These are phyloP conservation scores for Mya arenaria DNA, from an alignment of 1,140 invertebrate genomes.

Conservation along the genomic window DNA sequence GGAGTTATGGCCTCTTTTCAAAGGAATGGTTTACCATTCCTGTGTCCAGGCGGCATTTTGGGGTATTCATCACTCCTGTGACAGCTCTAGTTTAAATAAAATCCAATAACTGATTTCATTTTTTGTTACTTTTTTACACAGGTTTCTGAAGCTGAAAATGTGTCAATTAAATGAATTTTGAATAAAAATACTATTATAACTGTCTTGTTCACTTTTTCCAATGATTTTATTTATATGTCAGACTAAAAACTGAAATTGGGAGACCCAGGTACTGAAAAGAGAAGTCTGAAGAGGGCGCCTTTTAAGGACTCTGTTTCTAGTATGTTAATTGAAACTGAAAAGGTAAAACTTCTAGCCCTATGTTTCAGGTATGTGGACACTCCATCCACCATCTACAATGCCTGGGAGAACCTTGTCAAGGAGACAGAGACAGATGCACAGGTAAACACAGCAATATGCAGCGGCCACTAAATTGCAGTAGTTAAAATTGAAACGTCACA, in stretches of 20 bases:
- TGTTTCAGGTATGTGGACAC: conserved; percentile 87
- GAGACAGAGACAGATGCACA: conserved; percentile 96
- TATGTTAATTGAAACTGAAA: background rate
- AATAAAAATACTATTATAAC: background rate
- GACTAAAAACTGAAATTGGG: too few species aligned
- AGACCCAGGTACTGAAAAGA: too few species aligned
- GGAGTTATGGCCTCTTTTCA: too few species aligned
- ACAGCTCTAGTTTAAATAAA: too few species aligned
- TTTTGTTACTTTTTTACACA: too few species aligned
- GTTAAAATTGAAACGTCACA: too few species aligned
- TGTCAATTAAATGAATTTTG: too few species aligned
- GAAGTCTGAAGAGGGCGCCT: background rate
- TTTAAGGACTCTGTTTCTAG: background rate
- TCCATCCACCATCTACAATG: conserved; percentile 91
- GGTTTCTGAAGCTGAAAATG: too few species aligned
- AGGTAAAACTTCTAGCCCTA: conserved; percentile 37
- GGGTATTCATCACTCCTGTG: too few species aligned
- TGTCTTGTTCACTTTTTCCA: background rate
- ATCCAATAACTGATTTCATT: too few species aligned
- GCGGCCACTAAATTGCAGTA: background rate
- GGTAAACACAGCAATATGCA: conserved; percentile 82
- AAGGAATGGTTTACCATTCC: too few species aligned
- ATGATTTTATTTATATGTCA: background rate
- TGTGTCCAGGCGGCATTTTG: too few species aligned
- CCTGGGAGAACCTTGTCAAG: conserved; percentile 95